Percentiles rank a stretch among this genome's conserved stretches.
These are phyloP conservation scores for Tragelaphus oryx DNA, from an alignment of 2,797 vertebrate species.

Conservation along the genomic window DNA sequence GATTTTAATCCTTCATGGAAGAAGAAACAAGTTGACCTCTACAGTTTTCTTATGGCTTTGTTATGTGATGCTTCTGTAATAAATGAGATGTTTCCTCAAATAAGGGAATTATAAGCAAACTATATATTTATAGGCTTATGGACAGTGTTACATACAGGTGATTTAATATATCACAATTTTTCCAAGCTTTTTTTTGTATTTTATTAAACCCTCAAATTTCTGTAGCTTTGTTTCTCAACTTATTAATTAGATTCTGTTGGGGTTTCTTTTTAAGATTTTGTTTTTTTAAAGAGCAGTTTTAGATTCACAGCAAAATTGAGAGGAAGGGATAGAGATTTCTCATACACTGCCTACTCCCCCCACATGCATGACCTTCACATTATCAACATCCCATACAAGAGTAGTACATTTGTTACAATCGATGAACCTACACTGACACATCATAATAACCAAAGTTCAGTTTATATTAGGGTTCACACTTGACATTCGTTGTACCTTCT, in stretches of 20 bases:
- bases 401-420: not conserved
- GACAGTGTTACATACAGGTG: not conserved
- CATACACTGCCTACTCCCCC: not conserved
- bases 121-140: not conserved
- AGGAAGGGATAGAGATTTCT: not conserved
- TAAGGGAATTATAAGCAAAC: not conserved
- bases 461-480: not conserved
- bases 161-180: not conserved
- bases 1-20: not conserved
- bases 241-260: not conserved
- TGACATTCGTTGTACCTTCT: not conserved
- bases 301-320: not conserved
- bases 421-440: not conserved
- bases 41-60: not conserved
- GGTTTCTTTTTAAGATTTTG: not conserved
- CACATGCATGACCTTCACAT: not conserved
- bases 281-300: not conserved
- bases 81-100: not conserved
- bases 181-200: not conserved
- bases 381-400: not conserved
- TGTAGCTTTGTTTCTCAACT: not conserved
- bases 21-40: not conserved
- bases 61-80: not conserved
- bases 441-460: not conserved
- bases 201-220: not conserved